Conservation (phyloP, 2,888 invertebrate species). For the Nycteola revayana region DNA sequence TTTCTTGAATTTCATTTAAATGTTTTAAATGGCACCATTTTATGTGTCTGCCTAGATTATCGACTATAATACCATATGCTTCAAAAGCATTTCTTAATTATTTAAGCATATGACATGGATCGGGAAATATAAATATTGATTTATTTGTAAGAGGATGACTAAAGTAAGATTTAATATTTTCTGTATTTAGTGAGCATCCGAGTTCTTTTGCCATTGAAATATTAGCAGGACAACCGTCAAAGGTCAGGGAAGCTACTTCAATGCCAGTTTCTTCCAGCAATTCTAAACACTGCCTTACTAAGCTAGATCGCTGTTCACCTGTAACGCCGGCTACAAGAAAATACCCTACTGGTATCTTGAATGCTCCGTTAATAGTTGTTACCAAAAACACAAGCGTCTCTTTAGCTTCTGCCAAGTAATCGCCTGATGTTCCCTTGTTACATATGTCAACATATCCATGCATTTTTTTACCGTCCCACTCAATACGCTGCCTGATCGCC, state of each 20-base stretch:
- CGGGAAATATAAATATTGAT: slow-evolving; percentile 10
- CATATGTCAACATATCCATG: slow-evolving; percentile 9
- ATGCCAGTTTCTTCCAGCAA: slow-evolving; percentile 6
- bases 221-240: slow-evolving; percentile 10
- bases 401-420: slow-evolving; percentile 1
- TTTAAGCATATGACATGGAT: slow-evolving; percentile 13
- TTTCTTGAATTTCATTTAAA: no score
- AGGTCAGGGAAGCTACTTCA: slow-evolving; percentile 7
- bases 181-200: slow-evolving; percentile 3
- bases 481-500: slow-evolving; percentile 6
- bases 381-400: slow-evolving; percentile 6
- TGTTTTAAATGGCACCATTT: no score
- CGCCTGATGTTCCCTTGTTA: not conserved
- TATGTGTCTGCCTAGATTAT: no score
- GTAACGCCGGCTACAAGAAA: slow-evolving; percentile 3
- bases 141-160: slow-evolving; percentile 5
- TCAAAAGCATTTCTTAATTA: slow-evolving; percentile 5
- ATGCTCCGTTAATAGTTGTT: slow-evolving; percentile 4
- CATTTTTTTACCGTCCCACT: slow-evolving; percentile 7
- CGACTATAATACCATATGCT: not conserved
- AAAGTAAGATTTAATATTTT: slow-evolving; percentile 9
- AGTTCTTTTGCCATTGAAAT: slow-evolving; percentile 6
- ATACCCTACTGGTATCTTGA: slow-evolving; percentile 9
- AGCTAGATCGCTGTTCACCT: slow-evolving; percentile 1
- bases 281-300: slow-evolving; percentile 5